phyloP scores from a whole-genome alignment of 2,797 vertebrate species.

The Knipowitschia caucasica region DNA sequence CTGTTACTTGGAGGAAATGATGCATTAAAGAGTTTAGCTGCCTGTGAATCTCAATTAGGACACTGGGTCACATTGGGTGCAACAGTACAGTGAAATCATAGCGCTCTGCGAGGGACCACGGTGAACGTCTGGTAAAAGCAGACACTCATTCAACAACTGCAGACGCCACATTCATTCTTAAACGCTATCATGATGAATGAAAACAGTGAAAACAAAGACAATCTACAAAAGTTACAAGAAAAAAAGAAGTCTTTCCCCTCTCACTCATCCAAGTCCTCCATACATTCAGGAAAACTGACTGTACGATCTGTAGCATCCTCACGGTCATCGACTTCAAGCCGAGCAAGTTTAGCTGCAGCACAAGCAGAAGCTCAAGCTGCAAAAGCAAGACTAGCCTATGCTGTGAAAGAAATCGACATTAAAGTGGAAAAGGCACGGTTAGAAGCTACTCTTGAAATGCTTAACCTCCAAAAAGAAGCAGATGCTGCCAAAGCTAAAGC shows the following conservation, averaged over 20 bases:
- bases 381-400: conserved; percentile 3
- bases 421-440: conserved; percentile 9
- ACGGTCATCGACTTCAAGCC: background rate
- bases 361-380: conserved; percentile 1
- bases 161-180: no score
- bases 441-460: conserved; percentile 8
- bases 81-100: conserved; percentile 8
- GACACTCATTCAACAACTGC: background rate
- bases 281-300: background rate
- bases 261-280: conserved; percentile 10
- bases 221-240: background rate
- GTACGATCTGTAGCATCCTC: background rate
- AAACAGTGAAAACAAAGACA: background rate
- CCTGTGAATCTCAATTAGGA: no score
- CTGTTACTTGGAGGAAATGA: no score
- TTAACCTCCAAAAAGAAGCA: conserved; percentile 7
- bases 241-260: background rate
- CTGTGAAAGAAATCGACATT: background rate
- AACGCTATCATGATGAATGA: background rate
- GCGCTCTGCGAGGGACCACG: background rate
- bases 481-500: conserved; percentile 13
- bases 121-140: background rate
- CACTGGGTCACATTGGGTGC: no score
- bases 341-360: conserved; percentile 15
- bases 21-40: no score